phyloP scores from a whole-genome alignment of 2,888 invertebrate genomes.

The Trissolcus brochymenae region DNA sequence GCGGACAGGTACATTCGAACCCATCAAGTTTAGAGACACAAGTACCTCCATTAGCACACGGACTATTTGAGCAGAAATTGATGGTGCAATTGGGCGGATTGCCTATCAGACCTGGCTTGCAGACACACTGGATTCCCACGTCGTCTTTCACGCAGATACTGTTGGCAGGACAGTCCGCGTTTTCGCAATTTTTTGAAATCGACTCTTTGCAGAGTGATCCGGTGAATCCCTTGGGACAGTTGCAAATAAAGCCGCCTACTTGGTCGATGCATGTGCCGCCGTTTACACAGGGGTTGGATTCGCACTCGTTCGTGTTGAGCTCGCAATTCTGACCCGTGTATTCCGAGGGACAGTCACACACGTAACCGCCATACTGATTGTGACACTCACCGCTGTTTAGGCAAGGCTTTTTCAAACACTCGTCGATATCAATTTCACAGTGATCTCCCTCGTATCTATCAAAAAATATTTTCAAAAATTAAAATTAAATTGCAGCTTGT shows the following conservation, averaged over 20 bases:
- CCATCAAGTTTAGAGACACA: slow-evolving; percentile 79
- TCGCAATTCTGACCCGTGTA: slow-evolving; percentile 89
- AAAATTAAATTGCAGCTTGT: too few species aligned
- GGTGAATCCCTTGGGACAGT: slow-evolving; percentile 78
- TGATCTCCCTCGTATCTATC: slow-evolving; percentile 83
- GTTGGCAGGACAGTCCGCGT: slow-evolving; percentile 80
- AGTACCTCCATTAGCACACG: slow-evolving; percentile 86
- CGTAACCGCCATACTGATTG: slow-evolving; percentile 88
- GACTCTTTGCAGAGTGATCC: slow-evolving; percentile 78
- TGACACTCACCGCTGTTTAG: slow-evolving; percentile 86
- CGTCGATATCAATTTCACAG: slow-evolving; percentile 83
- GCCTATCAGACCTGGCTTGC: slow-evolving; percentile 80
- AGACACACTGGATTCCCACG: slow-evolving; percentile 79
- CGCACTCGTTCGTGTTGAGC: slow-evolving; percentile 79
- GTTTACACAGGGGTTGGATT: slow-evolving; percentile 80
- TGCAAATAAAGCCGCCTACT: slow-evolving; percentile 79
- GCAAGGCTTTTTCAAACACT: slow-evolving; percentile 88
- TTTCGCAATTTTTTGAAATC: slow-evolving; percentile 76
- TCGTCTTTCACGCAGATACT: slow-evolving; percentile 82
- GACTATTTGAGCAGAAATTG: slow-evolving; percentile 81
- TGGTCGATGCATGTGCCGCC: slow-evolving; percentile 81
- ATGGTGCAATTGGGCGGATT: slow-evolving; percentile 77
- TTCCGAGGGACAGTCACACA: slow-evolving; percentile 87
- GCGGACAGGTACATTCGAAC: slow-evolving; percentile 84
- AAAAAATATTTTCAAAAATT: background rate